Evolutionary conservation across 2,113 vertebrate species (phyloP).

Genomic region (Callocephalon fimbriatum): DNA sequence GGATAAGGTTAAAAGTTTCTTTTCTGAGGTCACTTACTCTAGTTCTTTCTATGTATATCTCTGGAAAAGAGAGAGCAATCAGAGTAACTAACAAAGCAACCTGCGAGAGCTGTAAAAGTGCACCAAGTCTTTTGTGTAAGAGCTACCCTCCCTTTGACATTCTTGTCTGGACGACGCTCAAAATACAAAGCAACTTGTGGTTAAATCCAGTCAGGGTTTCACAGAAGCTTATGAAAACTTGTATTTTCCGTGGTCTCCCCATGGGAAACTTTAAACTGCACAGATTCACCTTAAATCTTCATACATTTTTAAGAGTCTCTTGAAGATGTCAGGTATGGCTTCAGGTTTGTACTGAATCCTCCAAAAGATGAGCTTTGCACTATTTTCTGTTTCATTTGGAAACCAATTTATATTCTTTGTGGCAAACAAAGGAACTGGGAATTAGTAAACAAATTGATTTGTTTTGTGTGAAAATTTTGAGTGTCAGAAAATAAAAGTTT

Average conservation of each 20-base stretch:
- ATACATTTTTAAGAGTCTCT: not conserved
- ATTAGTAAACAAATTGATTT: not conserved
- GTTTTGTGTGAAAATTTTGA: not conserved
- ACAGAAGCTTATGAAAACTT: not conserved
- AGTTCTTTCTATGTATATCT: conserved; percentile 54
- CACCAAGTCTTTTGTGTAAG: not conserved
- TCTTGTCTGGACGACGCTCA: not conserved
- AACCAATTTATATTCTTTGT: not conserved
- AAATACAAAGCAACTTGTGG: not conserved
- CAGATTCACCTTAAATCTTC: not conserved
- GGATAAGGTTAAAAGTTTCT: conserved; percentile 62
- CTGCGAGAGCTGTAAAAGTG: not conserved
- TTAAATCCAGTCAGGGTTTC: not conserved
- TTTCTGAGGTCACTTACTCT: conserved; percentile 45
- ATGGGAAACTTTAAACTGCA: not conserved
- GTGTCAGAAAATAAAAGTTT: not conserved
- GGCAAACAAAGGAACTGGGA: not conserved
- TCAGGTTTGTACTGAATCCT: not conserved
- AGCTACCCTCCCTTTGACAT: not conserved
- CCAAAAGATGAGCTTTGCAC: not conserved
- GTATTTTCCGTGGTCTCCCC: not conserved
- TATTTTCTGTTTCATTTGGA: not conserved
- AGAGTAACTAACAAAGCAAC: conserved; percentile 39
- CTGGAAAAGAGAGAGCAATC: not conserved
- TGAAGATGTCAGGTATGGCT: not conserved